Evolutionary conservation across 2,113 vertebrate genomes (phyloP), one percentile per base, ranked within the genome.

Genomic region (Oceanites oceanicus): DNA sequence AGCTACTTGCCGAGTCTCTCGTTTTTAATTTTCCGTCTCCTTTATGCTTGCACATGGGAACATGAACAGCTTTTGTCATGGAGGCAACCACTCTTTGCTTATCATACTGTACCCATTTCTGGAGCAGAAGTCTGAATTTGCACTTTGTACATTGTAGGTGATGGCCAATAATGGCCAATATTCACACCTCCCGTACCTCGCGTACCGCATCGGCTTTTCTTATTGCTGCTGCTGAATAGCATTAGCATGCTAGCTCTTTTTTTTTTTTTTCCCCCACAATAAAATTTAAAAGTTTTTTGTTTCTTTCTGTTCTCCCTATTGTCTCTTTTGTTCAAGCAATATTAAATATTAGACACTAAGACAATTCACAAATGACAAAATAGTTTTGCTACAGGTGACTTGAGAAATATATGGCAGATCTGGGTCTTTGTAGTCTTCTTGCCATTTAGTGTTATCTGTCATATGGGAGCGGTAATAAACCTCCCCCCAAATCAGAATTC

Each of bases 161-260:
- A 19, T 40, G 32, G 29, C 34, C 10, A 40, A 4, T 58, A 45
- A 50, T 34, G n/a, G n/a, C n/a, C n/a, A n/a, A n/a, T n/a, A n/a
- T 81, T 40, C 26, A 13, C 0, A 0, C 36, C 36, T 85, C n/a
- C 25, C 0, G 0, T 4, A 2, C 75, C 90, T 84, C 26, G 0
- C 19, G 1, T 18, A 36, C 11, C 61, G 77, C 65, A 13, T 53
- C 9, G 4, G 13, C 58, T 76, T 75, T 71, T 34, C 45, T 38
- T 53, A 32, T 0, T 71, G 55, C 73, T 77, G 55, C 61, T 79
- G 36, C 67, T 86, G 52, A 78, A 12, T 7, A n/a, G 17, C 63
- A 25, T 36, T 53, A 59, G 9, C 12, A 7, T 45, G 26, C 71
- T n/a, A 36, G 50, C 47, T 45, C 50, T 50, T 15, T 11, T 55